Percentiles rank a stretch among this genome's conserved stretches.
phyloP scores from a whole-genome alignment of 2,113 vertebrate species.

The Stigmatopora argus region DNA sequence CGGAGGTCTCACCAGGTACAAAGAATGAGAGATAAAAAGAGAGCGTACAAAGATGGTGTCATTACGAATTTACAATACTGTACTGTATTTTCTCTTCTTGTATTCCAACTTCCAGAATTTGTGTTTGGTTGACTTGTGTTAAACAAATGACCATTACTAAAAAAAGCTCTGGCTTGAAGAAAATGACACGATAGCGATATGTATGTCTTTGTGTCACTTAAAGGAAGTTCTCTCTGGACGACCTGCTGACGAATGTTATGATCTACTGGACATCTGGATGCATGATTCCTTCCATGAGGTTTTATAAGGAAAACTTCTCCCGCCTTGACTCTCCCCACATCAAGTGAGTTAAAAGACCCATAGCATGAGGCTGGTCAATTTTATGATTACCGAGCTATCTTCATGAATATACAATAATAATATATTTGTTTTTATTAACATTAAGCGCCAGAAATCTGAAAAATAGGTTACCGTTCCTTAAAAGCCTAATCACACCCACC shows the following conservation, averaged over 20 bases:
- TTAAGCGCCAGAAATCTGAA: too few species aligned
- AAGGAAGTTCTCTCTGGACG: slow-evolving; percentile 83
- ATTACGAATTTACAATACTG: too few species aligned
- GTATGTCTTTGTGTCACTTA: not conserved
- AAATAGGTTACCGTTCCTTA: too few species aligned
- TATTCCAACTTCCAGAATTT: not conserved
- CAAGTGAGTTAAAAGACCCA: slow-evolving; percentile 42
- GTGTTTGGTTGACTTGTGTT: not conserved
- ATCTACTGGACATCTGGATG: slow-evolving; percentile 84
- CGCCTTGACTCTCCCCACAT: slow-evolving; percentile 52
- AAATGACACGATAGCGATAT: not conserved
- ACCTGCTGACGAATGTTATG: slow-evolving; percentile 86
- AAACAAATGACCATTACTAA: not conserved
- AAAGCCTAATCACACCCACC: too few species aligned
- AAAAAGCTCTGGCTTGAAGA: not conserved
- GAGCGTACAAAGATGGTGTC: too few species aligned
- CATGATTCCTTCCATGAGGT: slow-evolving; percentile 82
- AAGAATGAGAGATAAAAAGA: not conserved
- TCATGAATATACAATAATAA: not conserved
- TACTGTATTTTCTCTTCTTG: too few species aligned
- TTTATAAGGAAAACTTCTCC: slow-evolving; percentile 80
- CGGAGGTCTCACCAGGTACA: slow-evolving; percentile 71
- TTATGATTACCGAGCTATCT: not conserved
- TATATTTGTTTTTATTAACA: too few species aligned
- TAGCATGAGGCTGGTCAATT: too few species aligned